These are phyloP conservation scores for Drosophila simulans DNA, from an alignment of 1,140 invertebrate genomes.

Conservation along the genomic window DNA sequence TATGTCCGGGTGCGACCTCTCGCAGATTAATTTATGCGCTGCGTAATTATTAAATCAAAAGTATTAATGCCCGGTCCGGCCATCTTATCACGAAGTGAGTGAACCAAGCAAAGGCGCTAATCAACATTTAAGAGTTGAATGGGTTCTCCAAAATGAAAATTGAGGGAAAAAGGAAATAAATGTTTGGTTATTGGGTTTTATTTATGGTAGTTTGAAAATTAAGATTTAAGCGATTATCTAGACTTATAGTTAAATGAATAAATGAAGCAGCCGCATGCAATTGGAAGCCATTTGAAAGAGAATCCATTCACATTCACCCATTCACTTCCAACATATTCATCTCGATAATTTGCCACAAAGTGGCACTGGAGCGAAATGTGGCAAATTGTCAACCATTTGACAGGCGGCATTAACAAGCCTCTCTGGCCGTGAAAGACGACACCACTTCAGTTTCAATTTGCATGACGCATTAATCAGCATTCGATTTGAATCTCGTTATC, in stretches of 20 bases:
- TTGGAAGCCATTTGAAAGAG: neutral
- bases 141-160: neutral
- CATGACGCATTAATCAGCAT: slow-evolving; percentile 73
- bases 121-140: slow-evolving; percentile 40
- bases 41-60: slow-evolving; percentile 73
- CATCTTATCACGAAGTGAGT: slow-evolving; percentile 27
- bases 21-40: slow-evolving; percentile 67
- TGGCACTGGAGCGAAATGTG: slow-evolving; percentile 13
- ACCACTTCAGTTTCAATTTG: slow-evolving; percentile 71
- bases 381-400: slow-evolving; percentile 50
- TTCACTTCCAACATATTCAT: slow-evolving; percentile 17
- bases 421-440: slow-evolving; percentile 16
- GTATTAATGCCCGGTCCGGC: slow-evolving; percentile 39
- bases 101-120: slow-evolving; percentile 23
- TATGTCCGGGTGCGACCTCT: slow-evolving; percentile 51
- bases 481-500: slow-evolving; percentile 78
- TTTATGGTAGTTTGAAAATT: neutral
- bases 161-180: neutral
- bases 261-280: too few relatives aligned
- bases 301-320: slow-evolving; percentile 1
- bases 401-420: slow-evolving; percentile 42
- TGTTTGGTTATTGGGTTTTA: slow-evolving; percentile 2
- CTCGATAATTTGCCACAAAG: slow-evolving; percentile 20
- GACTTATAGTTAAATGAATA: neutral
- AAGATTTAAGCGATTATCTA: too few relatives aligned